Base-by-base conservation (phyloP, 1,140 invertebrate genomes). In the Mamestra configurata region DNA sequence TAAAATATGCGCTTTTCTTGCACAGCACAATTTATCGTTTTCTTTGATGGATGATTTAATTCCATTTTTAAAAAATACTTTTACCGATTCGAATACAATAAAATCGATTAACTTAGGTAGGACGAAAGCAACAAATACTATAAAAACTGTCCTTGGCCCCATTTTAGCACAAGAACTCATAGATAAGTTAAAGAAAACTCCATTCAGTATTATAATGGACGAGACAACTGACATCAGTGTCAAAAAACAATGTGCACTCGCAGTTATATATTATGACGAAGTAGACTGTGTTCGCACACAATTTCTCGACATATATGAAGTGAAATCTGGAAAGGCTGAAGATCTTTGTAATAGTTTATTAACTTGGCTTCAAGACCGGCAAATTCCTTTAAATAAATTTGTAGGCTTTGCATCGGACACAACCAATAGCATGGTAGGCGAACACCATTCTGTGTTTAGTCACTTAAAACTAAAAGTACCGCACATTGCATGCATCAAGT, bases 381-480 rank as follows among this genome's bases (percentile, higher is more conserved):
- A 70, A 22, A 70, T 70, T 20, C 64, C 64, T 24, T 4, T 79
- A 57, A 64, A n/a, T n/a, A n/a, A n/a, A n/a, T n/a, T n/a, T n/a
- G n/a, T n/a, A n/a, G n/a, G n/a, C n/a, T n/a, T n/a, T 79, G 82
- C 77, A 90, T 51, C 49, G 4, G 49, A 51, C n/a, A 51, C 89
- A 3, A 88, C 86, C 5, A 92, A 89, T 81, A 85, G 82, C 4
- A 93, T 92, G 91, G 82, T 89, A 18, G 90, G 90, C 2, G 77
- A n/a, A n/a, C n/a, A n/a, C n/a, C n/a, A n/a, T n/a, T n/a, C n/a
- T n/a, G n/a, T n/a, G n/a, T n/a, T n/a, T 79, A 79, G 80, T 49
- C 57, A 77, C n/a, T 10, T 79, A 89, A 46, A 89, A 83, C 81
- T 80, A 31, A 70, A 78, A 40, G 51, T 83, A 24, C 83, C 85